Base-by-base conservation (phyloP, 92 coral and sea anemone genomes). In the Galaxea fascicularis region DNA sequence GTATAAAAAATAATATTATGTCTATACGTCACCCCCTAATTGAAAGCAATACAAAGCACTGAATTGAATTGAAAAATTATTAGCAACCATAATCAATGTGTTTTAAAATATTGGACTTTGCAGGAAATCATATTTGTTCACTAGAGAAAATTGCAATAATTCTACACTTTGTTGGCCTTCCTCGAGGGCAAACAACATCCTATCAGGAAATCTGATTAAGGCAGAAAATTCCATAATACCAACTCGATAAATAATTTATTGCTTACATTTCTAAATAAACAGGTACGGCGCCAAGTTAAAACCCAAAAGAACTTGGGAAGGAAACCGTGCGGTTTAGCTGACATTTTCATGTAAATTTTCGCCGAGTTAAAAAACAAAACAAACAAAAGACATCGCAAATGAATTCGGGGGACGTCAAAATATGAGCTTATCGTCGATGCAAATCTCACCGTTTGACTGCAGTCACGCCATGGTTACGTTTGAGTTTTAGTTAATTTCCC, bases 241-340 rank as follows among this genome's bases (percentile, higher is more conserved):
- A 49, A 65, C 66, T 39, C n/a, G 52, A 75, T 74, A 54, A 57
- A 78, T 65, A 65, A 79, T 74, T 74, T 12, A 78, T 27, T 21
- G 44, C 51, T 63, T 22, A 57, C 70, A 22, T 31, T 65, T 29
- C 67, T 29, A 63, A 82, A 88, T 80, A 72, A 75, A 77, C 79
- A 88, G 69, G 75, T 80, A 53, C 26, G 56, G 64, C 49, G 67
- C 9, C n/a, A 41, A 75, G 15, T 41, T 45, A n/a, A 70, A 11
- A 20, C 70, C 64, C 16, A 4, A 1, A 17, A 16, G 49, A 63
- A 9, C 58, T 31, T 67, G 65, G 22, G 44, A 82, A 82, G 10
- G 56, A 27, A 26, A 39, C 10, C 54, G 41, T 70, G 77, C 21
- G 78, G 78, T 82, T 45, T 31, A 12, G 6, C 5, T 18, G 15